Percentiles rank a stretch among this genome's conserved stretches.
Evolutionary conservation across 2,113 vertebrate genomes (phyloP).

Genomic region (Misgurnus mizolepis): DNA sequence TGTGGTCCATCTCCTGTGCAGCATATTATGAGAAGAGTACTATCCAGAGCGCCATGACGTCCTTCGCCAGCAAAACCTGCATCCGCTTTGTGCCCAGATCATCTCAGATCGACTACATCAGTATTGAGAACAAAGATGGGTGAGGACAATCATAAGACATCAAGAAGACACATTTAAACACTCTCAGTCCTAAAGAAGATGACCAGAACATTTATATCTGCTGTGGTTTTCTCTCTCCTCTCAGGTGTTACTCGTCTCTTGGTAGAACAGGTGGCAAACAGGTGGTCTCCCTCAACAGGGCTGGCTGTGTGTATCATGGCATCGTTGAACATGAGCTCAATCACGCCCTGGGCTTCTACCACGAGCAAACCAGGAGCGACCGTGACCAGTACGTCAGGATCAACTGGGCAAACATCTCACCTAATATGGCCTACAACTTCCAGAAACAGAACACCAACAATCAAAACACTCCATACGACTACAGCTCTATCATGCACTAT

Average conservation of each 20-base stretch:
- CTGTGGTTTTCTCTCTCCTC: background rate
- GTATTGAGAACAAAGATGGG: background rate
- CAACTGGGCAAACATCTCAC: constrained; percentile 54
- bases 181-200: background rate
- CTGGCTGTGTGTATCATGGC: constrained; percentile 49
- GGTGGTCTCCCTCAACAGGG: constrained; percentile 53
- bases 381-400: constrained; percentile 59
- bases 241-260: constrained; percentile 60
- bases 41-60: background rate
- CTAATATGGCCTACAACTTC: constrained; percentile 41
- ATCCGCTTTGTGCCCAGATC: background rate
- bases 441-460: constrained; percentile 46
- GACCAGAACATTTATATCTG: background rate
- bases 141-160: background rate
- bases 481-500: constrained; percentile 57
- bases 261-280: constrained; percentile 60
- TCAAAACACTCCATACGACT: constrained; percentile 53
- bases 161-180: background rate
- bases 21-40: background rate
- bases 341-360: constrained; percentile 63
- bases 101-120: background rate
- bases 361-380: constrained; percentile 64
- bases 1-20: background rate
- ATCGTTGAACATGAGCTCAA: constrained; percentile 60
- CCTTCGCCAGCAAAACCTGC: background rate